Evolutionary conservation across 2,113 vertebrate genomes (phyloP).

Genomic region (Miniopterus natalensis): DNA sequence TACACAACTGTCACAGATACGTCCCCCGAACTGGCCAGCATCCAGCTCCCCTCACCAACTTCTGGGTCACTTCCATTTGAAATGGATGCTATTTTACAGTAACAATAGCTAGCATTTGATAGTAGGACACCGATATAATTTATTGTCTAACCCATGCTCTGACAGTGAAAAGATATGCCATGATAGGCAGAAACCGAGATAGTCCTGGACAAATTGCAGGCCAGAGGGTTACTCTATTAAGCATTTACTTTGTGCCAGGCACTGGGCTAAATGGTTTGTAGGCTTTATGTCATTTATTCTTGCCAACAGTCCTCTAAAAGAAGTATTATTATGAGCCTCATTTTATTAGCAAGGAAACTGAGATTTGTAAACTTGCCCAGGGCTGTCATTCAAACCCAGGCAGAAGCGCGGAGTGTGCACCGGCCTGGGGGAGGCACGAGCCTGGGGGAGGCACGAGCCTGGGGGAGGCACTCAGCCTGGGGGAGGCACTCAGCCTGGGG

Average conservation of each 20-base stretch:
- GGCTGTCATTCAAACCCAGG: background rate
- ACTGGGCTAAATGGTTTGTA: background rate
- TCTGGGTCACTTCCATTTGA: slow-evolving; percentile 4
- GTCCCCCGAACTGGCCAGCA: background rate
- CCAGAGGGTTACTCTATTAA: background rate
- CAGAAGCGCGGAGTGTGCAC: background rate
- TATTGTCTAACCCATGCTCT: background rate
- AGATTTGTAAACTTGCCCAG: background rate
- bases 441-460: background rate
- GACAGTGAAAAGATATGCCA: background rate
- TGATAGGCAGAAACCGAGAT: background rate
- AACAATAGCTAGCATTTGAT: background rate
- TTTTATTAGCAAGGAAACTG: background rate
- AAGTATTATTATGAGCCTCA: background rate
- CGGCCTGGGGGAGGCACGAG: background rate
- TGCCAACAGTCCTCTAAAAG: background rate
- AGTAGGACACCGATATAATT: background rate
- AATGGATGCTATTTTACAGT: background rate
- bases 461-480: no score
- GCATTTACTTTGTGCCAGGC: background rate
- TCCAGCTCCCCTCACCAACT: background rate
- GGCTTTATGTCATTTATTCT: background rate
- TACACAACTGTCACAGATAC: background rate
- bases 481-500: background rate
- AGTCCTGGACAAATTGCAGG: background rate